Percentiles rank a stretch among this genome's conserved stretches.
Conservation (phyloP, 2,888 invertebrate species). For the Macrophya alboannulata region DNA sequence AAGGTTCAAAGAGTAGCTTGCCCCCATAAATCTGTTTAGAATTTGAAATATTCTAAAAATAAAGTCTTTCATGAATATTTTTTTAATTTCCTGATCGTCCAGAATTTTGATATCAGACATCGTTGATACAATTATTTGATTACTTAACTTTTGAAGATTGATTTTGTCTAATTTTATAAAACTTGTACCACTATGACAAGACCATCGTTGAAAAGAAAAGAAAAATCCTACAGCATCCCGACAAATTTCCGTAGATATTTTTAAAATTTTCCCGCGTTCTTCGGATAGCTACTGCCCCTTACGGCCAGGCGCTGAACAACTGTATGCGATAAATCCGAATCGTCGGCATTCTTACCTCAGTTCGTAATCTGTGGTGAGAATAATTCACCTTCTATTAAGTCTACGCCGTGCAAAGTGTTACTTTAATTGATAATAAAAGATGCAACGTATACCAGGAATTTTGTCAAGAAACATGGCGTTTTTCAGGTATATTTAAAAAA, state of each 20-base stretch:
- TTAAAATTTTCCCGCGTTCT: neutral
- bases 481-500: conserved; percentile 68
- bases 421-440: conserved; percentile 61
- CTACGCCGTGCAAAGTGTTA: conserved; percentile 28
- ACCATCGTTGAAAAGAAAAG: neutral
- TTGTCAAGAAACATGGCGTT: conserved; percentile 74
- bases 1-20: no score
- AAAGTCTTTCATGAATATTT: neutral
- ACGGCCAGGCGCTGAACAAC: neutral
- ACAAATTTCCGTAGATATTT: neutral
- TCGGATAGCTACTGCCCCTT: neutral
- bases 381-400: conserved; percentile 9
- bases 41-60: neutral
- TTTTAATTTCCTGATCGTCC: no score
- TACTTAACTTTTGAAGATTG: neutral
- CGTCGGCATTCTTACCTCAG: neutral
- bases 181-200: neutral
- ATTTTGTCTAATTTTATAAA: neutral
- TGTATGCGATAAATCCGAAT: neutral
- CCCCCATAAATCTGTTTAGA: neutral
- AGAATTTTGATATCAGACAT: no score
- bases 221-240: neutral
- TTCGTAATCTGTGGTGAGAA: conserved; percentile 18
- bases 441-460: conserved; percentile 71
- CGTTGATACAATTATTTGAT: no score